These are phyloP conservation scores for Calliphora vicina DNA, from an alignment of 1,140 invertebrate genomes.

Conservation along the genomic window DNA sequence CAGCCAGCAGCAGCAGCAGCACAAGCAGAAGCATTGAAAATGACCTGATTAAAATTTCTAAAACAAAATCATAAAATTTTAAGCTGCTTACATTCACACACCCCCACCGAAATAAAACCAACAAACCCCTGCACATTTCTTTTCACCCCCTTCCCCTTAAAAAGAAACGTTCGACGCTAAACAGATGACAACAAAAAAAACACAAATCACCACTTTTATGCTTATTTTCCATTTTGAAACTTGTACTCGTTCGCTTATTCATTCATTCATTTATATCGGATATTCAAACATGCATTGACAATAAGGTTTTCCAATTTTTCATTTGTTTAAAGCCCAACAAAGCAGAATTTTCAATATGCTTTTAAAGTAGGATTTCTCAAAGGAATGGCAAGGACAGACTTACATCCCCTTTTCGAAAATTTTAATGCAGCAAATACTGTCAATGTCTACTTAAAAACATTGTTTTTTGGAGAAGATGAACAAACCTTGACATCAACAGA, in stretches of 20 bases:
- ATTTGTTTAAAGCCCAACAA: background rate
- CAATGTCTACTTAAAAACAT: constrained; percentile 25
- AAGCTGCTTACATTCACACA: background rate
- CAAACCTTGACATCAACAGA: background rate
- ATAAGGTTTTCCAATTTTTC: background rate
- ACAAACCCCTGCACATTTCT: too few species aligned
- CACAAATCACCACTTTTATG: constrained; percentile 13
- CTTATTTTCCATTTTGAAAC: background rate
- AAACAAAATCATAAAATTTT: background rate
- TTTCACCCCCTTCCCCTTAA: background rate
- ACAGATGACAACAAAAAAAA: background rate
- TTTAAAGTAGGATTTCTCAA: background rate
- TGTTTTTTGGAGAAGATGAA: background rate
- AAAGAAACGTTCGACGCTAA: background rate
- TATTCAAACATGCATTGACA: background rate
- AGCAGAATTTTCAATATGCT: background rate
- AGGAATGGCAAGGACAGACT: background rate
- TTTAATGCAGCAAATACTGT: background rate
- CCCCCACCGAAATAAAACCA: background rate
- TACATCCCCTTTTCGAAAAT: background rate
- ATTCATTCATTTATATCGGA: background rate
- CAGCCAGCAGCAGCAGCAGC: too few species aligned
- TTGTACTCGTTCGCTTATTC: background rate
- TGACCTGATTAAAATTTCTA: background rate
- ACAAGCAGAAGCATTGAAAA: background rate